These are phyloP conservation scores for Salmo trutta DNA, from an alignment of 2,797 vertebrate genomes.

Conservation along the genomic window DNA sequence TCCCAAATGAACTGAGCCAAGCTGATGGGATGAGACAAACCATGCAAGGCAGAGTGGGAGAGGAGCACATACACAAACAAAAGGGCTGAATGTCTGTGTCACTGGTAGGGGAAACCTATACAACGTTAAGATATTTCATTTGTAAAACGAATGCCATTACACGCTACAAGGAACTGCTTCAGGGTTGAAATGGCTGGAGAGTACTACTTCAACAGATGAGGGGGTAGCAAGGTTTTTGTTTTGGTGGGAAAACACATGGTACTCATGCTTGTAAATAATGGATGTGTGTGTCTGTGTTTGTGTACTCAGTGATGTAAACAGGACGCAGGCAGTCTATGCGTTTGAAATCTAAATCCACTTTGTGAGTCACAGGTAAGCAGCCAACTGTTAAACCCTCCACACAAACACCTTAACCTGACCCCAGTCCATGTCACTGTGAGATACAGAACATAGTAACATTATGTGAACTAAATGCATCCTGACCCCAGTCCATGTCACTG, in stretches of 20 bases:
- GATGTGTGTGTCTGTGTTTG: neutral
- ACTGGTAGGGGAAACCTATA: neutral
- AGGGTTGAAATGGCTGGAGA: neutral
- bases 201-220: neutral
- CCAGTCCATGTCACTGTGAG: neutral
- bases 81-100: neutral
- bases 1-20: neutral
- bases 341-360: neutral
- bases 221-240: neutral
- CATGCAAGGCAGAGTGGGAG: neutral
- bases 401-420: neutral
- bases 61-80: neutral
- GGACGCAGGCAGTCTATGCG: neutral
- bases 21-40: neutral
- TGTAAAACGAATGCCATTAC: no score
- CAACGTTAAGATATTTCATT: neutral
- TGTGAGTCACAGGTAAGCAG: neutral
- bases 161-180: neutral
- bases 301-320: neutral
- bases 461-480: neutral
- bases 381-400: neutral
- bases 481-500: neutral
- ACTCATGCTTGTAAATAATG: neutral
- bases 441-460: neutral
- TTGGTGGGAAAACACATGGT: neutral